phyloP scores from a whole-genome alignment of 2,113 vertebrate genomes.

The Psilopsiagon aurifrons region DNA sequence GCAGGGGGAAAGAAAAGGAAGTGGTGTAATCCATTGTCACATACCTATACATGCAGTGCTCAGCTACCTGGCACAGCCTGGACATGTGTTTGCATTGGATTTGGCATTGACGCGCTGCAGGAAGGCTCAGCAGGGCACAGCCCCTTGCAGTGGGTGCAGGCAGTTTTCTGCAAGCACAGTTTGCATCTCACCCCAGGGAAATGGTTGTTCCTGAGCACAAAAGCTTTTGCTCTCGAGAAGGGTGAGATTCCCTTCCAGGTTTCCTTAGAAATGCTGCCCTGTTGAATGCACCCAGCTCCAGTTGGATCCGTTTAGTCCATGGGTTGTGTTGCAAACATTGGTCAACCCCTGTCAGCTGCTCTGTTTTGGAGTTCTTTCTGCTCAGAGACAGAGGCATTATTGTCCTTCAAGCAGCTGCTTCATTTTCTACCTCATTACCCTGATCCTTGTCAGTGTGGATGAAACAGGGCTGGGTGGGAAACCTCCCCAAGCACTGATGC shows the following conservation, averaged over 20 bases:
- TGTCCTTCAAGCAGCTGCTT: constrained; percentile 31
- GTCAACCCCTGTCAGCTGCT: background rate
- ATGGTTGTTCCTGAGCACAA: background rate
- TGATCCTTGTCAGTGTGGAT: constrained; percentile 41
- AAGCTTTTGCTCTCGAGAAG: background rate
- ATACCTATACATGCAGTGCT: background rate
- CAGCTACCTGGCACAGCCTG: background rate
- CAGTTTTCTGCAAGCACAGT: background rate
- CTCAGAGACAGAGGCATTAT: constrained; percentile 59
- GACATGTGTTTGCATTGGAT: background rate
- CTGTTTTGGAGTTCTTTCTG: constrained; percentile 32
- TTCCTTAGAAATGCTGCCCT: background rate
- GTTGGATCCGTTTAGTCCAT: background rate
- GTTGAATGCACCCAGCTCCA: background rate
- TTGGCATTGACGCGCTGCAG: background rate
- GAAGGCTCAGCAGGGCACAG: background rate
- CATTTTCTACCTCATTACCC: constrained; percentile 72
- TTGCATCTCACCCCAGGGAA: background rate
- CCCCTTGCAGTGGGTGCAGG: background rate
- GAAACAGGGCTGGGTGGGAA: constrained; percentile 14
- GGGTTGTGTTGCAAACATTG: background rate
- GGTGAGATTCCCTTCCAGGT: background rate
- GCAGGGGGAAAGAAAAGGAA: background rate
- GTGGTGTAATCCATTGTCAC: background rate
- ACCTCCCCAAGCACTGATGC: background rate